Conservation (phyloP, 2,113 vertebrate genomes). For the Harpagus bidentatus region DNA sequence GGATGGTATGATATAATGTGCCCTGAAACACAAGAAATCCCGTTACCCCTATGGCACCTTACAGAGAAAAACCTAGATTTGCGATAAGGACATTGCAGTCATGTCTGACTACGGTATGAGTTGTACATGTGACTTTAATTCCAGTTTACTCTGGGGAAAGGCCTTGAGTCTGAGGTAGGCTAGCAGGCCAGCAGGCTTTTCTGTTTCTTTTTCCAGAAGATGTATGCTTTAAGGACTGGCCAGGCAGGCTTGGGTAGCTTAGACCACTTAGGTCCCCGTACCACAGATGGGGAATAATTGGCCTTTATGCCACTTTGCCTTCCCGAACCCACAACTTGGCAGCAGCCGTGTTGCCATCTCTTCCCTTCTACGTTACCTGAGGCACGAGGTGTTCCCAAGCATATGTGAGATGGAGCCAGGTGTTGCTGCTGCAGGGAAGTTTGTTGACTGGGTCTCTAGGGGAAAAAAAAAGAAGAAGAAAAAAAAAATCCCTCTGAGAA, state of each 20-base stretch:
- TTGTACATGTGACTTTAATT: neutral
- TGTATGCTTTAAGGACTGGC: neutral
- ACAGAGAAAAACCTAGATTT: neutral
- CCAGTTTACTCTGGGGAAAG: neutral
- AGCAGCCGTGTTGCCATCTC: neutral
- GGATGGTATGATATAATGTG: too few species aligned
- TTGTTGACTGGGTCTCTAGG: neutral
- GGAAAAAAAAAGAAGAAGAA: neutral
- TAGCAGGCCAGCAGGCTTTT: neutral
- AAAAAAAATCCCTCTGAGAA: neutral
- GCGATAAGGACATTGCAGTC: neutral
- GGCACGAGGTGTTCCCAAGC: neutral
- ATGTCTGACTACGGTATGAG: neutral
- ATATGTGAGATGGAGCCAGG: fast-evolving
- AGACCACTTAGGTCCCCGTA: neutral
- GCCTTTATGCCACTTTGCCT: neutral
- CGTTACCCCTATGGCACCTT: neutral
- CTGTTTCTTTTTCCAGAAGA: neutral
- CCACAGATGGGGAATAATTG: neutral
- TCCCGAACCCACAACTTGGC: neutral
- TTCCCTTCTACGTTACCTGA: neutral
- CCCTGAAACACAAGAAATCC: neutral
- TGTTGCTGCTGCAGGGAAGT: neutral
- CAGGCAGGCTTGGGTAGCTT: neutral
- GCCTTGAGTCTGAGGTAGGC: neutral